Evolutionary conservation across 2,888 invertebrate species (phyloP).

Genomic region (Caenorhabditis plicata): DNA sequence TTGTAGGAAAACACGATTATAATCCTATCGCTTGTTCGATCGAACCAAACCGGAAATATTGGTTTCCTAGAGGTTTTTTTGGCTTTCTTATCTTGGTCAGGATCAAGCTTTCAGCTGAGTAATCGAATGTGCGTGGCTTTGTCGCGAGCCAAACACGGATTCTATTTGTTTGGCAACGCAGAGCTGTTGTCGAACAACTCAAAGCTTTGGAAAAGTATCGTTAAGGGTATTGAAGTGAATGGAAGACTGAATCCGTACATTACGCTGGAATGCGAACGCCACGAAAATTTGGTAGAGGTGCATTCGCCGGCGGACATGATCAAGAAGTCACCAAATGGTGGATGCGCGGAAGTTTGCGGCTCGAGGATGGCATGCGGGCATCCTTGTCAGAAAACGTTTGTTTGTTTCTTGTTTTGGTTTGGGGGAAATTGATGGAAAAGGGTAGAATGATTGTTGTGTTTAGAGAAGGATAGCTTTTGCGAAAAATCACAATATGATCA

Average conservation of each 20-base stretch:
- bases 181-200: constrained; percentile 48
- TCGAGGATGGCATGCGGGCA: constrained; percentile 73
- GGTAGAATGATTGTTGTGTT: no score
- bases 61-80: constrained; percentile 65
- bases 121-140: constrained; percentile 68
- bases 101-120: constrained; percentile 21
- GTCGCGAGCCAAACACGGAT: constrained; percentile 76
- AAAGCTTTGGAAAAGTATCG: constrained; percentile 39
- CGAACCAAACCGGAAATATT: constrained; percentile 66
- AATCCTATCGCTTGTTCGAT: constrained; percentile 79
- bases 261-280: constrained; percentile 37
- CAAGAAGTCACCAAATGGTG: constrained; percentile 66
- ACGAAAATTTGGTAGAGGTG: constrained; percentile 28
- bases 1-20: constrained; percentile 71
- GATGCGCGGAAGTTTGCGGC: constrained; percentile 72
- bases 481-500: no score
- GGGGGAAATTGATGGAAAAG: no score
- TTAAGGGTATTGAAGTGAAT: background rate
- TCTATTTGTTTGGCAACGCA: constrained; percentile 77
- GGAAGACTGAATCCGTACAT: constrained; percentile 14
- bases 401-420: no score
- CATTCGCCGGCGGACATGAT: constrained; percentile 39
- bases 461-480: no score
- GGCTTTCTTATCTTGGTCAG: no score
- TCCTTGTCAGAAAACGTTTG: no score